Base-by-base conservation (phyloP, 2,888 invertebrate genomes). In the Mesodorylaimus sp. region DNA sequence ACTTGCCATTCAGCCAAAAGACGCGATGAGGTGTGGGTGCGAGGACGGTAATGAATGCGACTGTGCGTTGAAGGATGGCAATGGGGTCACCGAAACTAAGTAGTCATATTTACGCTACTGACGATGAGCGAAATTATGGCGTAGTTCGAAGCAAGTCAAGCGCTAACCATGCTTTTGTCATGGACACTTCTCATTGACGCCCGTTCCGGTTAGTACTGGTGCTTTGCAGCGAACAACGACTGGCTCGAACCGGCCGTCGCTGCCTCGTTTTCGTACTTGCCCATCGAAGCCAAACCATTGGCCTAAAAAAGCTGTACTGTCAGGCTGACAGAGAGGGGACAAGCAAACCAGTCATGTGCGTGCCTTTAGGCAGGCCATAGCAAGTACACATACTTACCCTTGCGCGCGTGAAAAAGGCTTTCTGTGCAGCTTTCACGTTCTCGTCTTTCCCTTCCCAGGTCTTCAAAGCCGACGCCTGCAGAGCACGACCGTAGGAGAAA, bases 401-500 rank as follows among this genome's bases (percentile, higher is more conserved):
- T 24, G 58, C 56, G 23, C 56, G 50, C 16, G 51, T 55, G n/a
- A 55, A 50, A 63, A 71, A 68, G 69, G 87, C 89, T 81, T 75
- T 75, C 70, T 95, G 93, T 19, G 77, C 95, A 60, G 79, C 79
- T 47, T 71, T 72, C 48, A 91, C 69, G 66, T 88, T 87, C 61
- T 86, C 91, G 53, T 79, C 76, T 72, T 89, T 87, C 62, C 95
- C 97, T 48, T 71, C 78, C 95, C 97, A 97, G 32, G 89, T 88
- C 51, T 81, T 79, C 62, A 95, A 78, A 10, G 89, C 93, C 53
- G 89, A 89, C 37, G 95, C 93, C 74, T 95, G 74, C 54, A 97
- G 79, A 52, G 97, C 97, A 59, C 97, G 83, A 10, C 97, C 97
- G 71, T 84, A 97, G 65, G 87, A 87, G 83, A 97, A 97, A 59